Evolutionary conservation across 2,888 invertebrate genomes (phyloP).

Genomic region (Liodrosophila aerea): DNA sequence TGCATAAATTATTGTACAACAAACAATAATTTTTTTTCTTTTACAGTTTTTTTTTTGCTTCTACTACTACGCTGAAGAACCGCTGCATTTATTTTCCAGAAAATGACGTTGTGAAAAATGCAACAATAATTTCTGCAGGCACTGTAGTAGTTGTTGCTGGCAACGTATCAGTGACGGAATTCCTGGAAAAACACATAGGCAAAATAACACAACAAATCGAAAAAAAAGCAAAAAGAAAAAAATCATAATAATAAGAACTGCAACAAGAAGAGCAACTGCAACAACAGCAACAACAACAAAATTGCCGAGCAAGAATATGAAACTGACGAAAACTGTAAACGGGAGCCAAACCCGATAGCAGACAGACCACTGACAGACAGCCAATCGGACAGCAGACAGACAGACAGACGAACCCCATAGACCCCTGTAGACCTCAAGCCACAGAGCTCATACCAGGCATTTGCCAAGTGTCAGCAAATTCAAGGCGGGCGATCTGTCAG

Average conservation of each 20-base stretch:
- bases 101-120: conserved; percentile 77
- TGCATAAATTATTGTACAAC: conserved; percentile 75
- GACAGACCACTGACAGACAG: not conserved
- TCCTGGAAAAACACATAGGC: conserved; percentile 79
- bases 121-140: conserved; percentile 54
- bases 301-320: conserved; percentile 61
- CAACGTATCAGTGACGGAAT: conserved; percentile 75
- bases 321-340: conserved; percentile 32
- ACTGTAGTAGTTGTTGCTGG: conserved; percentile 23
- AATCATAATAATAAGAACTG: conserved; percentile 32
- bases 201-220: conserved; percentile 45
- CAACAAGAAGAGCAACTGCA: conserved; percentile 20
- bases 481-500: too few species aligned
- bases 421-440: too few species aligned
- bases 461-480: too few species aligned
- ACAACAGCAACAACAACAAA: conserved; percentile 32
- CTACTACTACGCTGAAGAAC: not conserved
- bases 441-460: too few species aligned
- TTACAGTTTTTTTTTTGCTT: too few species aligned
- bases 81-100: conserved; percentile 65
- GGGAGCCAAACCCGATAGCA: conserved; percentile 8
- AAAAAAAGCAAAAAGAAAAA: conserved; percentile 22
- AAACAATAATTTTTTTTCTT: conserved; percentile 53
- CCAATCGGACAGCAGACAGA: not conserved
- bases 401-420: not conserved